These are phyloP conservation scores for Eupithecia subfuscata DNA, from an alignment of 2,888 invertebrate genomes.

Conservation along the genomic window DNA sequence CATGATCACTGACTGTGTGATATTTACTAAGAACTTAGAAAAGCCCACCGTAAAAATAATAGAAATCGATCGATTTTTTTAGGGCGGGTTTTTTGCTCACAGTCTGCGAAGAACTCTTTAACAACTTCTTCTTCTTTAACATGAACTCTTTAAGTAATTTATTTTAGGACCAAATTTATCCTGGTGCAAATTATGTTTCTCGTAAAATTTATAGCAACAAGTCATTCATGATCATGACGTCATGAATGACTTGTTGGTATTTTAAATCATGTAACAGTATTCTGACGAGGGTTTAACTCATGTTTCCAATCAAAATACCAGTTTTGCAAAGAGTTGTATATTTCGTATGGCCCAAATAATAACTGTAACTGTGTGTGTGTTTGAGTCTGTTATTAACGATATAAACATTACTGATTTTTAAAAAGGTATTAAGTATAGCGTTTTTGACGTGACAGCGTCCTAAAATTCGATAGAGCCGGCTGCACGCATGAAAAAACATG, in stretches of 20 bases:
- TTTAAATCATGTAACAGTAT: slow-evolving; percentile 28
- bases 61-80: too few species aligned
- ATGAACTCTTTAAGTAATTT: background rate
- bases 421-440: too few species aligned
- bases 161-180: background rate
- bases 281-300: slow-evolving; percentile 17
- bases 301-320: slow-evolving; percentile 23
- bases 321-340: slow-evolving; percentile 13
- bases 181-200: background rate
- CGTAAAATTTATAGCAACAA: slow-evolving; percentile 10
- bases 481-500: too few species aligned
- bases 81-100: background rate
- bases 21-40: too few species aligned
- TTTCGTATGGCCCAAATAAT: slow-evolving; percentile 10
- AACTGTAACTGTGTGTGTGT: background rate
- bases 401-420: too few species aligned
- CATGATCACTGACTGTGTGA: too few species aligned
- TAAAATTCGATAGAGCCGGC: too few species aligned
- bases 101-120: too few species aligned
- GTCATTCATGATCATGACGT: background rate
- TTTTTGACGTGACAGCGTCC: too few species aligned
- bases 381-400: too few species aligned
- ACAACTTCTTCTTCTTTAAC: too few species aligned
- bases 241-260: slow-evolving; percentile 14
- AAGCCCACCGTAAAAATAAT: too few species aligned